Percentiles rank a stretch among this genome's conserved stretches.
Evolutionary conservation across 2,888 invertebrate genomes (phyloP).

Genomic region (Leptinotarsa rubiginosa): DNA sequence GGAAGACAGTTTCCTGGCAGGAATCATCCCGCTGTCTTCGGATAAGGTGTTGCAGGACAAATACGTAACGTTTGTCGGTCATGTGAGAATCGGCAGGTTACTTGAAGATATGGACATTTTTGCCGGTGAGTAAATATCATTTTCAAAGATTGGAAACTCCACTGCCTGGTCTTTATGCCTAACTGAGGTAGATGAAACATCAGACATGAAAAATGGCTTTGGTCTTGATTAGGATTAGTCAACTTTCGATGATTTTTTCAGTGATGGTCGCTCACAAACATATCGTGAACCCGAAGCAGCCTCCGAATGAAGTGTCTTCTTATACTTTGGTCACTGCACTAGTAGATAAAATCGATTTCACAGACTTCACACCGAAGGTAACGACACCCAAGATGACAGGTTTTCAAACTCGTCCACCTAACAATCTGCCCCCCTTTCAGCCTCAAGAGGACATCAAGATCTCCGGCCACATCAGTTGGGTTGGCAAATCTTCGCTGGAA

Average conservation of each 20-base stretch:
- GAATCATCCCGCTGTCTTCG: too few relatives aligned
- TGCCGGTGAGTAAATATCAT: constrained; percentile 69
- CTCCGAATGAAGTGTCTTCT: constrained; percentile 69
- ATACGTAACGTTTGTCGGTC: constrained; percentile 73
- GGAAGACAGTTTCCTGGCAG: too few relatives aligned
- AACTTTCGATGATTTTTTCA: constrained; percentile 58
- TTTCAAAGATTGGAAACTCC: too few relatives aligned
- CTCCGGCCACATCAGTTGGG: constrained; percentile 81
- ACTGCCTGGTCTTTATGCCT: too few relatives aligned
- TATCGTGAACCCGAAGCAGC: constrained; percentile 72
- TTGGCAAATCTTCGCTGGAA: constrained; percentile 79
- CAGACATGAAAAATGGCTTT: too few relatives aligned
- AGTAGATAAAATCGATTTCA: constrained; percentile 78
- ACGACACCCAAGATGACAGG: neutral
- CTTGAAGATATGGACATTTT: constrained; percentile 78
- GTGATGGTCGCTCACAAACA: constrained; percentile 78
- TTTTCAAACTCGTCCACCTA: too few relatives aligned
- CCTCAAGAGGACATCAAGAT: constrained; percentile 75
- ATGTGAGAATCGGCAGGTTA: constrained; percentile 77
- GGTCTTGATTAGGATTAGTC: too few relatives aligned
- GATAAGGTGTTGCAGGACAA: constrained; percentile 69
- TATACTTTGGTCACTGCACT: constrained; percentile 80
- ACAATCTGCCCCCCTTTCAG: constrained; percentile 41
- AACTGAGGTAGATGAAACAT: too few relatives aligned
- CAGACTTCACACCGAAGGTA: constrained; percentile 67